Percentiles rank a stretch among this genome's conserved stretches.
Conservation (phyloP, 2,797 vertebrate species). For the Bovichtus variegatus region DNA sequence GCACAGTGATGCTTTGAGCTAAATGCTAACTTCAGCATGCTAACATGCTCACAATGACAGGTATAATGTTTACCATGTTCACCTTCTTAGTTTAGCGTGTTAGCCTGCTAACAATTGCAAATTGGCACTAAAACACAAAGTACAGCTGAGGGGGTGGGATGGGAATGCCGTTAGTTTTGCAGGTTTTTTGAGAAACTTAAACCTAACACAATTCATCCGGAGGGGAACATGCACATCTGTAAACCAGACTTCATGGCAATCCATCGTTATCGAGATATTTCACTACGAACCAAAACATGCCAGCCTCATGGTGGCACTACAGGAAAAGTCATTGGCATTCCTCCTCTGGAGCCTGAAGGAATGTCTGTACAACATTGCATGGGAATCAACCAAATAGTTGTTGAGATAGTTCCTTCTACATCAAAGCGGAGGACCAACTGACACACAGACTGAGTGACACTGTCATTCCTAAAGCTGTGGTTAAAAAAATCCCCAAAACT, state of each 20-base stretch:
- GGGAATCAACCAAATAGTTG: background rate
- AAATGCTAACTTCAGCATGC: background rate
- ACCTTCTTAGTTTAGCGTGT: background rate
- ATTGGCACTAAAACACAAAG: background rate
- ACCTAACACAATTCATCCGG: background rate
- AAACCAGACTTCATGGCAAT: background rate
- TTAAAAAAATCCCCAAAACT: background rate
- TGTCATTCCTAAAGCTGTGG: background rate
- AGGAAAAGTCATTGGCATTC: background rate
- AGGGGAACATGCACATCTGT: background rate
- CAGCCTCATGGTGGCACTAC: background rate
- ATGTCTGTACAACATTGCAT: background rate
- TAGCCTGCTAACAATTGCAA: background rate
- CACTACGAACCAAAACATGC: background rate
- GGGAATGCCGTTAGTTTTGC: background rate
- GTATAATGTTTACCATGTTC: background rate
- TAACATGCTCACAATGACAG: background rate
- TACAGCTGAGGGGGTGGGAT: background rate
- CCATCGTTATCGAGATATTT: background rate
- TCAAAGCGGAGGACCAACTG: background rate
- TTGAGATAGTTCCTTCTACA: constrained; percentile 2
- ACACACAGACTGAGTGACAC: background rate
- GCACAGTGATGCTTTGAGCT: background rate
- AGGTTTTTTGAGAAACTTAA: background rate
- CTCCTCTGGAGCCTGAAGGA: background rate